Conservation (phyloP, 2,888 invertebrate genomes). For the Dioctria linearis region DNA sequence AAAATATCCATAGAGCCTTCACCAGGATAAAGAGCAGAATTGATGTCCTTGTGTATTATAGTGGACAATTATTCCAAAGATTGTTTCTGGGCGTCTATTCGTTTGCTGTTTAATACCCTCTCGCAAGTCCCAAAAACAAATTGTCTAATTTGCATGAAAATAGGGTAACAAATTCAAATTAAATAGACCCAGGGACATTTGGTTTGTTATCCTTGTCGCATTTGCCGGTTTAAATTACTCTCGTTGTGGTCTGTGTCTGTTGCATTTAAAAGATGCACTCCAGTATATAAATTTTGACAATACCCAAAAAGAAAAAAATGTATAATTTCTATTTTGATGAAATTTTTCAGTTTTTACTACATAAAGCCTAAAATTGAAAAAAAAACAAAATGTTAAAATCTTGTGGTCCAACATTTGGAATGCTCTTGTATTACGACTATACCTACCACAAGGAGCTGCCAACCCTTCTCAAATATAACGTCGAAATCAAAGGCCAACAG, state of each 20-base stretch:
- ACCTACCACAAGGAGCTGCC: not conserved
- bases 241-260: conserved; percentile 4
- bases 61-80: conserved; percentile 48
- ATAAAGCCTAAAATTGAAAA: too few relatives aligned
- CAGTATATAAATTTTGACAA: too few relatives aligned
- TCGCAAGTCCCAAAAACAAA: conserved; percentile 16
- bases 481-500: conserved; percentile 6
- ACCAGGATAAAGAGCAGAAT: conserved; percentile 23
- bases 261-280: not conserved
- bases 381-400: too few relatives aligned
- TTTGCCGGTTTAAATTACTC: not conserved
- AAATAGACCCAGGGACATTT: conserved; percentile 31
- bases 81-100: conserved; percentile 44
- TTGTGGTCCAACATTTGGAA: too few relatives aligned
- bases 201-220: not conserved
- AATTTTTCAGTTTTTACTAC: too few relatives aligned
- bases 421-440: not conserved
- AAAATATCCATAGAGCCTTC: not conserved
- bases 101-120: conserved; percentile 8
- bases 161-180: conserved; percentile 40
- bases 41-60: conserved; percentile 33
- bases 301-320: too few relatives aligned
- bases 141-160: conserved; percentile 49
- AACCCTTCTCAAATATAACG: conserved; percentile 18
- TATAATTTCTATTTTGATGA: too few relatives aligned